These are phyloP conservation scores for Larimichthys polyactis DNA, from an alignment of 2,113 vertebrate species.

Conservation along the genomic window DNA sequence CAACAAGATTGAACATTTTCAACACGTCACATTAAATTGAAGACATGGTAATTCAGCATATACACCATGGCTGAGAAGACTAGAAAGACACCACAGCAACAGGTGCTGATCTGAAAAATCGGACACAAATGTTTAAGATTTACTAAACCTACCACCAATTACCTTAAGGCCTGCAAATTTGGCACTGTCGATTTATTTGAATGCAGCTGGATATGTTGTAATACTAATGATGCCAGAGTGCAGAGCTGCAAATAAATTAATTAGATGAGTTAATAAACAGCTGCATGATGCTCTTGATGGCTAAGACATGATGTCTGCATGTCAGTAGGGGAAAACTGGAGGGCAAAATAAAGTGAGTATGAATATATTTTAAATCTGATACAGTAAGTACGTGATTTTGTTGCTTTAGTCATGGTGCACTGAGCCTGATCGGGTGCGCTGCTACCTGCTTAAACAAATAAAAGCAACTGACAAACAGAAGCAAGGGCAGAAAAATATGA, in stretches of 20 bases:
- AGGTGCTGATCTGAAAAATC: background rate
- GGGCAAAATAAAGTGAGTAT: background rate
- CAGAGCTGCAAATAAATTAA: background rate
- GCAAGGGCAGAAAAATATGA: conserved; percentile 10
- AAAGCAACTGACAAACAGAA: background rate
- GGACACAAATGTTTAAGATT: background rate
- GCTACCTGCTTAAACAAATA: background rate
- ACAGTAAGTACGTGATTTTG: background rate
- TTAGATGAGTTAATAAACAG: background rate
- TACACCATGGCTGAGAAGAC: background rate
- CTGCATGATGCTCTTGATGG: background rate
- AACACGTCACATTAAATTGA: background rate
- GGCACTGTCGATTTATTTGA: background rate
- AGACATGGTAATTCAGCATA: background rate
- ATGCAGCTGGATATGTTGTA: background rate
- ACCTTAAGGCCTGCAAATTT: background rate
- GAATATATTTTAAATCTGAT: background rate
- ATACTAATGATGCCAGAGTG: background rate
- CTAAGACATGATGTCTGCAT: background rate
- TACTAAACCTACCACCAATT: too few relatives aligned
- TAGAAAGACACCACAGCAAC: background rate
- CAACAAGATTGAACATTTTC: background rate
- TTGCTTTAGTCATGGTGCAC: background rate
- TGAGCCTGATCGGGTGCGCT: background rate
- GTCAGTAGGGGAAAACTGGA: background rate